Evolutionary conservation across 2,113 vertebrate genomes (phyloP).

Genomic region (Serranochromis macrocephalus): DNA sequence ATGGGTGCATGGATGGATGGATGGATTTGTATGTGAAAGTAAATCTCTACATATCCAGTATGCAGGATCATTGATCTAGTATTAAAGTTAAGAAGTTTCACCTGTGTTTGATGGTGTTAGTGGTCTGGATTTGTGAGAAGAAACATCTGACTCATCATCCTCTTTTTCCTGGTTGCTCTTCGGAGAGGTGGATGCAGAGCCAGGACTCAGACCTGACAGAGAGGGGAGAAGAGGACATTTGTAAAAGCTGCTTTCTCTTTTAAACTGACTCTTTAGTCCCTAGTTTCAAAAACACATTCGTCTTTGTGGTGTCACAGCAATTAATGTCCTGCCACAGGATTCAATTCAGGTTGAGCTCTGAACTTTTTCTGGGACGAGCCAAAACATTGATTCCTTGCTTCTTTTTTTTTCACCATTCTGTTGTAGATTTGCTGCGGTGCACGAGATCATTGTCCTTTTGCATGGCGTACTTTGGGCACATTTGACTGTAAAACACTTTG

Average conservation of each 20-base stretch:
- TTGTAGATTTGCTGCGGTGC: background rate
- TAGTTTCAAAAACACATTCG: background rate
- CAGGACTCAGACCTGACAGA: constrained; percentile 4
- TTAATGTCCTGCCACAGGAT: background rate
- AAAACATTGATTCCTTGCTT: background rate
- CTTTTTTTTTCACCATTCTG: too few relatives aligned
- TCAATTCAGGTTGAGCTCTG: background rate
- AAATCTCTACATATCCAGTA: background rate
- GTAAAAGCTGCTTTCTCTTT: background rate
- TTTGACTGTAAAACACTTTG: background rate
- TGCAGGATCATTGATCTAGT: background rate
- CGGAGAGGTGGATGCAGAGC: background rate
- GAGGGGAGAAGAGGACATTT: background rate
- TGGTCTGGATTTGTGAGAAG: background rate
- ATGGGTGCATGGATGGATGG: background rate
- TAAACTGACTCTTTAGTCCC: background rate
- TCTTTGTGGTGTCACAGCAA: background rate
- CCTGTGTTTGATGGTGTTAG: constrained; percentile 36
- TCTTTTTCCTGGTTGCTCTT: background rate
- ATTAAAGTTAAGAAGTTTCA: background rate
- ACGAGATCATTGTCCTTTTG: background rate
- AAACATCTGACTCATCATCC: background rate
- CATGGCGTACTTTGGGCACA: background rate
- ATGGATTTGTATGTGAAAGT: background rate
- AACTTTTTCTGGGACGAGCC: accelerated